These are phyloP conservation scores for Allacma fusca DNA, from an alignment of 2,888 invertebrate species.

Conservation along the genomic window DNA sequence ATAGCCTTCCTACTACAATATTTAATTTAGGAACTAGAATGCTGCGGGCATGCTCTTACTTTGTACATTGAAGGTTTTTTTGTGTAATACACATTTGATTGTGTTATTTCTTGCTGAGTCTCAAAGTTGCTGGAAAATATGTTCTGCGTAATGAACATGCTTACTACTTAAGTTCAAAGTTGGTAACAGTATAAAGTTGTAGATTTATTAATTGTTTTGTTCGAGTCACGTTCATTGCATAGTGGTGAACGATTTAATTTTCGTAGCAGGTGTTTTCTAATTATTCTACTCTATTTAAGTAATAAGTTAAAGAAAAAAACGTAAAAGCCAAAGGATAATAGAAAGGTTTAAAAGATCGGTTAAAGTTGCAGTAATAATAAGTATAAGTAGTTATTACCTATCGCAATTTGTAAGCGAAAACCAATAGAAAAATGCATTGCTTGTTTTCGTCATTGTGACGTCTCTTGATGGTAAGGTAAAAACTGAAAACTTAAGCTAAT, in stretches of 20 bases:
- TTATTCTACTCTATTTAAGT: too few species aligned
- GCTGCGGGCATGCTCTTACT: not conserved
- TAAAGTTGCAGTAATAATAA: too few species aligned
- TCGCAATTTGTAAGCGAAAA: too few species aligned
- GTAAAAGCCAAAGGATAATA: too few species aligned
- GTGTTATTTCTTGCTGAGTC: constrained; percentile 5
- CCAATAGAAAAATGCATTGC: not conserved
- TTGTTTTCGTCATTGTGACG: not conserved
- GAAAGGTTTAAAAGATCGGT: too few species aligned
- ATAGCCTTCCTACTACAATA: not conserved
- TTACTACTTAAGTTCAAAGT: constrained; percentile 32
- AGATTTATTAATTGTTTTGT: not conserved
- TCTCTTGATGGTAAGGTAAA: not conserved
- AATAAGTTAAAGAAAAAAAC: not conserved
- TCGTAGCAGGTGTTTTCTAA: too few species aligned
- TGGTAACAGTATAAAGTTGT: not conserved
- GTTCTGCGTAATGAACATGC: not conserved
- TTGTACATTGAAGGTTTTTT: constrained; percentile 9
- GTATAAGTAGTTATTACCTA: too few species aligned
- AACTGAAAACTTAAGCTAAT: too few species aligned
- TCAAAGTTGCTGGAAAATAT: constrained; percentile 30
- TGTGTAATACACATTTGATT: not conserved
- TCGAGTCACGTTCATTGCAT: not conserved
- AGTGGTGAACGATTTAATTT: too few species aligned
- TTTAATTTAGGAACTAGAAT: not conserved